Evolutionary conservation across 2,113 vertebrate genomes (phyloP).

Genomic region (Sitta europaea): DNA sequence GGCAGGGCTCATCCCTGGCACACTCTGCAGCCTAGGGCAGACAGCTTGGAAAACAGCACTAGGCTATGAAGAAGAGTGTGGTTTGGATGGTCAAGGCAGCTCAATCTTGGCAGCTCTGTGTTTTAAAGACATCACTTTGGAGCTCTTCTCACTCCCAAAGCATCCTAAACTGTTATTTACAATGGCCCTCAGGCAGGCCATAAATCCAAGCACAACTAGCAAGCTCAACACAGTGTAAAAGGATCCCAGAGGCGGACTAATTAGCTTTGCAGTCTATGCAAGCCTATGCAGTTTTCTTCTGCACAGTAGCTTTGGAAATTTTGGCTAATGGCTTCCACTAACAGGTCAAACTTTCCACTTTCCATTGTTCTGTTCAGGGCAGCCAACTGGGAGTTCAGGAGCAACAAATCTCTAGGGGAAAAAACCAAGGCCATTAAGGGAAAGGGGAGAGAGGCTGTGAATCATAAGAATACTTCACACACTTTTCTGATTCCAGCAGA

Average conservation of each 20-base stretch:
- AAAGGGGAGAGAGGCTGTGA: neutral
- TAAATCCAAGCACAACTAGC: slow-evolving; percentile 18
- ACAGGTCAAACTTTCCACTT: slow-evolving; percentile 9
- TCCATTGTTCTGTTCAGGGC: neutral
- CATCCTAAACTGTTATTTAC: neutral
- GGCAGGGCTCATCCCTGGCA: rapidly evolving
- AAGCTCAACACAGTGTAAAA: neutral
- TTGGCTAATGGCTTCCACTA: neutral
- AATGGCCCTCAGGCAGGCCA: neutral
- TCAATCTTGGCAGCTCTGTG: neutral
- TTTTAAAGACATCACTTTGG: neutral
- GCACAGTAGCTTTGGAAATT: neutral
- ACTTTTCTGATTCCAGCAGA: neutral
- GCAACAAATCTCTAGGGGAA: neutral
- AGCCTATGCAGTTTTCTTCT: neutral
- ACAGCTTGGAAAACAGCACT: neutral
- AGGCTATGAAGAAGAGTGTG: neutral
- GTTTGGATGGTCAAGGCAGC: neutral
- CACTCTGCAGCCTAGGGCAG: neutral
- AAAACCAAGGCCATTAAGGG: neutral
- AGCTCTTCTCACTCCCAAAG: neutral
- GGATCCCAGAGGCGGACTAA: neutral
- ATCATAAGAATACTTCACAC: neutral
- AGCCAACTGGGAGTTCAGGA: neutral
- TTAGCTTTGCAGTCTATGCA: slow-evolving; percentile 1